phyloP scores from a whole-genome alignment of 2,113 vertebrate genomes.

The Struthidea cinerea region DNA sequence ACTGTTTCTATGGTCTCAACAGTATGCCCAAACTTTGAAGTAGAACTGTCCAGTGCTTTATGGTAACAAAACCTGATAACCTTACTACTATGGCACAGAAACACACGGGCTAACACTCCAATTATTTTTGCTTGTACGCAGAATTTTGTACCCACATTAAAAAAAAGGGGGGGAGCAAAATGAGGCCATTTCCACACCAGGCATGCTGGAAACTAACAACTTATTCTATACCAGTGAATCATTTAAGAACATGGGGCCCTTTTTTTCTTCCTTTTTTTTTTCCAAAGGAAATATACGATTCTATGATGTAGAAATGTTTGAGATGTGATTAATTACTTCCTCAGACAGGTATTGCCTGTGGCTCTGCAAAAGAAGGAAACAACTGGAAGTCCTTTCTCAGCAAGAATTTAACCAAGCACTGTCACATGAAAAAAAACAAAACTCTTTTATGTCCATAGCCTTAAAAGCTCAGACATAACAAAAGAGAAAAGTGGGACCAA shows the following conservation, averaged over 20 bases:
- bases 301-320: not conserved
- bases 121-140: not conserved
- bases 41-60: not conserved
- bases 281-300: not conserved
- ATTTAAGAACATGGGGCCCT: not conserved
- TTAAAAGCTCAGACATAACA: not conserved
- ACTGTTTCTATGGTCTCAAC: not conserved
- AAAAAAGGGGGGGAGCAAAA: not conserved
- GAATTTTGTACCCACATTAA: not conserved
- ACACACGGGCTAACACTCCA: not conserved
- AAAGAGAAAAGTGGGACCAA: not conserved
- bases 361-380: not conserved
- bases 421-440: not conserved
- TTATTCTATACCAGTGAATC: not conserved
- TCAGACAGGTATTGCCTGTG: slow-evolving; percentile 13
- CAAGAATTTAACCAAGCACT: not conserved
- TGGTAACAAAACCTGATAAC: not conserved
- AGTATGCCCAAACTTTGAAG: not conserved
- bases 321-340: slow-evolving; percentile 42
- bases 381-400: not conserved
- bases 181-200: not conserved
- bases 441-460: not conserved
- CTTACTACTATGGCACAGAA: not conserved
- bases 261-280: not conserved
- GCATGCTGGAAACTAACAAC: not conserved